Conservation (phyloP, 2,888 invertebrate genomes). For the Rotaria macrura region DNA sequence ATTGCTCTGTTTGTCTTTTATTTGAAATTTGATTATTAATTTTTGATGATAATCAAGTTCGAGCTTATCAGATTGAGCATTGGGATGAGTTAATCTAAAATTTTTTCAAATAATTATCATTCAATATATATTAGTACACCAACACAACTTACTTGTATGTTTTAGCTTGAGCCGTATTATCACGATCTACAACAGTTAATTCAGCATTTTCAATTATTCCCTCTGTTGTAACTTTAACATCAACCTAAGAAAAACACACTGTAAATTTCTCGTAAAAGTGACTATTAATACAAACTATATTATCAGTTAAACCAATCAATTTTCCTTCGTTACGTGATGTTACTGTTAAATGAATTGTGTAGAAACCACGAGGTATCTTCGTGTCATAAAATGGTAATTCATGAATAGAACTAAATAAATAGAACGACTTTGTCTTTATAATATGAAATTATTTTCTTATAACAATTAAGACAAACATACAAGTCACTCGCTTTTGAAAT, state of each 20-base stretch:
- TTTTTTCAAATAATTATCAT: slow-evolving; percentile 13
- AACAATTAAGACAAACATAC: neutral
- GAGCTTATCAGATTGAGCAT: slow-evolving; percentile 60
- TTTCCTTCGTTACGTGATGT: slow-evolving; percentile 58
- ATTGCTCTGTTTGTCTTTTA: slow-evolving; percentile 61
- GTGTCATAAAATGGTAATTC: slow-evolving; percentile 65
- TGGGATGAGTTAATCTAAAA: slow-evolving; percentile 62
- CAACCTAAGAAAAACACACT: slow-evolving; percentile 35
- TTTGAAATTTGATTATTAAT: slow-evolving; percentile 66
- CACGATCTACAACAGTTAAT: slow-evolving; percentile 76
- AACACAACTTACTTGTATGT: slow-evolving; percentile 55
- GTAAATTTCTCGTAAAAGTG: neutral
- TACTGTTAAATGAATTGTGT: slow-evolving; percentile 67
- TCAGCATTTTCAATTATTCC: slow-evolving; percentile 63
- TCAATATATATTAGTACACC: neutral
- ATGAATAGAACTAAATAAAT: slow-evolving; percentile 53
- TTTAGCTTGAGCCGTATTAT: slow-evolving; percentile 72
- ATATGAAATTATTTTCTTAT: neutral
- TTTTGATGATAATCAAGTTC: slow-evolving; percentile 82
- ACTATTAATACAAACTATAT: slow-evolving; percentile 47
- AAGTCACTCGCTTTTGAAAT: slow-evolving; percentile 24
- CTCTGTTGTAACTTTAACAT: slow-evolving; percentile 48
- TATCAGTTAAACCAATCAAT: slow-evolving; percentile 54
- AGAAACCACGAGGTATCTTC: slow-evolving; percentile 72
- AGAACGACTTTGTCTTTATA: neutral